These are phyloP conservation scores for Lasioglossum albipes DNA, from an alignment of 1,140 invertebrate genomes.

Conservation along the genomic window DNA sequence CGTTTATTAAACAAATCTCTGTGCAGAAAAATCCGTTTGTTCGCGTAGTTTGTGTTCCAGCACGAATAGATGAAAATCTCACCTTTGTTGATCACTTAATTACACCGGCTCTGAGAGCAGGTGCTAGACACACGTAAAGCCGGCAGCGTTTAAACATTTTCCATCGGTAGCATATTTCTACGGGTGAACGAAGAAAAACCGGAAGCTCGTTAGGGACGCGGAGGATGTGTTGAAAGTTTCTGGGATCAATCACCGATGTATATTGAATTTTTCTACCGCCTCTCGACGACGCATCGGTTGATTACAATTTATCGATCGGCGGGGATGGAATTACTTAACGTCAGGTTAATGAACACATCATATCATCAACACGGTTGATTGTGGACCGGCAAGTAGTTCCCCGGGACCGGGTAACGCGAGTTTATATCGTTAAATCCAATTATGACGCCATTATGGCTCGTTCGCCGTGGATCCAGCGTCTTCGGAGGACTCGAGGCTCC, in stretches of 20 bases:
- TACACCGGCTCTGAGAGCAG: too few species aligned
- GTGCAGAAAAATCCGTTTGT: too few species aligned
- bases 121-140: too few species aligned
- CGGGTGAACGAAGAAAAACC: too few species aligned
- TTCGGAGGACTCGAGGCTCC: neutral
- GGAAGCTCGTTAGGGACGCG: too few species aligned
- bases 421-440: constrained; percentile 42
- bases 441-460: constrained; percentile 22
- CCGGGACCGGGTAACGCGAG: constrained; percentile 7
- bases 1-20: too few species aligned
- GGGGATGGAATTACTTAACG: neutral
- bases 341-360: constrained; percentile 15
- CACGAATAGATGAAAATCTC: too few species aligned
- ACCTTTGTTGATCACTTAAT: too few species aligned
- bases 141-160: too few species aligned
- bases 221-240: too few species aligned
- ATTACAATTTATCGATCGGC: neutral
- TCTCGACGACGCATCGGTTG: neutral
- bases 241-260: neutral
- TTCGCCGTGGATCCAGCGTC: constrained; percentile 4
- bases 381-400: constrained; percentile 14
- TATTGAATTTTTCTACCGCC: neutral
- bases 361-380: constrained; percentile 5
- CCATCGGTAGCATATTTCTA: too few species aligned
- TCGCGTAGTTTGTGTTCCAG: too few species aligned